Evolutionary conservation across 1,140 invertebrate genomes (phyloP).

Genomic region (Caenorhabditis tropicalis): DNA sequence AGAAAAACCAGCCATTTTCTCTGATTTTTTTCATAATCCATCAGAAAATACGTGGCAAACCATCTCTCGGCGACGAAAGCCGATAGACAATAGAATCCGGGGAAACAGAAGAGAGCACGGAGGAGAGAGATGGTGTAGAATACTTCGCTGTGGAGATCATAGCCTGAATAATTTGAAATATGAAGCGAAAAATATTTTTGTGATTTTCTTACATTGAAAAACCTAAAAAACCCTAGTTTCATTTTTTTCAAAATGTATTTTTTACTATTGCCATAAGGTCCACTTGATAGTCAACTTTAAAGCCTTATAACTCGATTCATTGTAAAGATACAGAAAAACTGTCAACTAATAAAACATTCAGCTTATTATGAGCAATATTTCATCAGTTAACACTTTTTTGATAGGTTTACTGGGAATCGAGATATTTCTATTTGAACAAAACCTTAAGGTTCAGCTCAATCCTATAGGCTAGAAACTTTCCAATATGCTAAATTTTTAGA

Average conservation of each 20-base stretch:
- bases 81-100: neutral
- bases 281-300: neutral
- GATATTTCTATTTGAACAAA: no score
- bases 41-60: conserved; percentile 33
- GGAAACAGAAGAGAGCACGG: neutral
- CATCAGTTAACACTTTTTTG: no score
- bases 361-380: no score
- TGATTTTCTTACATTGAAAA: no score
- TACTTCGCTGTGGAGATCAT: neutral
- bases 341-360: no score
- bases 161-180: neutral
- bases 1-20: neutral
- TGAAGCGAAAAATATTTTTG: no score
- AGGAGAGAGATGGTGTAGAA: neutral
- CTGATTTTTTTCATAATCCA: conserved; percentile 26
- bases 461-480: no score
- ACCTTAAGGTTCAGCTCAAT: no score
- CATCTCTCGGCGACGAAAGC: conserved; percentile 3
- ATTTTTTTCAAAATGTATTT: neutral
- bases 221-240: neutral
- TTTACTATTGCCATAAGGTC: neutral
- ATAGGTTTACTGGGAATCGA: no score
- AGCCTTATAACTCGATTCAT: no score
- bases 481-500: no score
- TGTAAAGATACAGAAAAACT: no score